Evolutionary conservation across 1,140 invertebrate species (phyloP), one percentile per base, ranked within the genome.

Genomic region (Stegodyphus dumicola): DNA sequence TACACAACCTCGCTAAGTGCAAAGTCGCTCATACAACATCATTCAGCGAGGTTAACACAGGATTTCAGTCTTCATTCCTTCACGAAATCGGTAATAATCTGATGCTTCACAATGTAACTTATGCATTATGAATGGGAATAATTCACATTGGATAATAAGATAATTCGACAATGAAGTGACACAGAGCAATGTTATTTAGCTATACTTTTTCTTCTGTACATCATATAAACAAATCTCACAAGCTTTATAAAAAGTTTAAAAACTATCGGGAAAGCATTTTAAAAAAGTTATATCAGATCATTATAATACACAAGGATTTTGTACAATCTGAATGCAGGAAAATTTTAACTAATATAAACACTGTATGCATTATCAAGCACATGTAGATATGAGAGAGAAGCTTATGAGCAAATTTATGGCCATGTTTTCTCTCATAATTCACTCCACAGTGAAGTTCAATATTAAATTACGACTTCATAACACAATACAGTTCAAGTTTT

Each of bases 41-140:
- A 11, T 15, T 6, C 73, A 77, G n/a, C 18, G 81, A 85, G 81
- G 73, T 66, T 74, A 33, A 33, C 33, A 65, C 66, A 64, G 64
- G 77, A 69, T 74, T 15, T 80, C 77, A 81, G 70, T 74, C 79
- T 85, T 76, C 60, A 9, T 52, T 69, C 81, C 60, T 85, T 48
- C 73, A 85, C 81, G 60, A 74, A 74, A 71, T 17, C 33, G 33
- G 33, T 33, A 48, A 65, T 33, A 54, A 18, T 15, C 18, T 18
- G 81, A 85, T 85, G 81, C 81, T 85, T 85, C 81, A 85, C 81
- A 85, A 85, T 85, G 74, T 60, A 33, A 18, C 77, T 48, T 17
- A 56, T 48, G 66, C 71, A 83, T n/a, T 6, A 69, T 69, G 49
- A 80, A 17, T 80, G 64, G 70, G 67, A 81, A 81, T 80, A 60